Evolutionary conservation across 2,888 invertebrate genomes (phyloP).

Genomic region (Drosophila pseudotalamancana): DNA sequence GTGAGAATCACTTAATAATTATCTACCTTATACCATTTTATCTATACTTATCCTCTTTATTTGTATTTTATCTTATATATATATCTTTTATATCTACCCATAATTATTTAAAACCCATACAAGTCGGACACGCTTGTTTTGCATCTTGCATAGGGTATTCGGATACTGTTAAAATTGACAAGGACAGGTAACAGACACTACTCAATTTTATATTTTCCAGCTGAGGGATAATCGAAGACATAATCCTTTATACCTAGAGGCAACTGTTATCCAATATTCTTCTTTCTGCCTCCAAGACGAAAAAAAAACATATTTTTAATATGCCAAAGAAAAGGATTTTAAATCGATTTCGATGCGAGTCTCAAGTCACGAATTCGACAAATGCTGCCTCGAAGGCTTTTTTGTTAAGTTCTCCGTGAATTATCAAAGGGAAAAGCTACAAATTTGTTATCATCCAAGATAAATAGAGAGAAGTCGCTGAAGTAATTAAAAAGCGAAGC

Average conservation of each 20-base stretch:
- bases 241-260: not conserved
- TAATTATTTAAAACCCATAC: no score
- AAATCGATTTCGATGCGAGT: not conserved
- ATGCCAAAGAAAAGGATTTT: not conserved
- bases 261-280: no score
- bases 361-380: slow-evolving; percentile 2
- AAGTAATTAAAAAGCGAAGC: slow-evolving; percentile 30
- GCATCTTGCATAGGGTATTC: not conserved
- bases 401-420: slow-evolving; percentile 6
- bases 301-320: not conserved
- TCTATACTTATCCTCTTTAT: no score
- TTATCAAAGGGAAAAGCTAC: not conserved
- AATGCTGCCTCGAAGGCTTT: not conserved
- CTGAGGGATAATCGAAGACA: not conserved
- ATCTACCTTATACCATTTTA: no score
- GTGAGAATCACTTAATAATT: no score
- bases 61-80: no score
- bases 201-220: not conserved
- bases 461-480: slow-evolving; percentile 10
- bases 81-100: no score
- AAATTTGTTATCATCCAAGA: slow-evolving; percentile 17
- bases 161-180: not conserved
- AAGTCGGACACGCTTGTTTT: not conserved
- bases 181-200: not conserved
- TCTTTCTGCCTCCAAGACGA: no score